These are phyloP conservation scores for Agelas oroides DNA, from an alignment of 37 sponge, comb jelly and placozoan genomes.

Conservation along the genomic window DNA sequence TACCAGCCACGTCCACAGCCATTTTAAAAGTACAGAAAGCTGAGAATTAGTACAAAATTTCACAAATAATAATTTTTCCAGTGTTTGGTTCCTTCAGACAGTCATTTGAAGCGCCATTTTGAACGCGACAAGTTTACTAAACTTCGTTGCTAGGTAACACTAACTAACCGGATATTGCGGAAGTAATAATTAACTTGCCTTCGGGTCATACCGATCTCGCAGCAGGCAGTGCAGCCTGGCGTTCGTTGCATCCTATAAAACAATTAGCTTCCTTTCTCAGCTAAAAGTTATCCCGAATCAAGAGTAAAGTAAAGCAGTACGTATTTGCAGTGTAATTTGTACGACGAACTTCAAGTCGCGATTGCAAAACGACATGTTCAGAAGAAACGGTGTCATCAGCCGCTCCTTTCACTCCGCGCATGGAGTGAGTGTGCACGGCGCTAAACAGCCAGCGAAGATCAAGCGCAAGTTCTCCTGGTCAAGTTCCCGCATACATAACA, in stretches of 20 bases:
- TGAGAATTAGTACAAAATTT: background rate
- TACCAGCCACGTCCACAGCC: constrained; percentile 12
- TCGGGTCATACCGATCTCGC: no score
- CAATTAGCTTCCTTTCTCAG: no score
- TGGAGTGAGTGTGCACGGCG: constrained; percentile 27
- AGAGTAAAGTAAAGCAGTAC: no score
- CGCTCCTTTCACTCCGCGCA: constrained; percentile 55
- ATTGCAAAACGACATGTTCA: constrained; percentile 40
- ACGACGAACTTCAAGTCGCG: no score
- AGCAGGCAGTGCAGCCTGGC: no score
- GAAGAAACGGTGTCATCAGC: constrained; percentile 32
- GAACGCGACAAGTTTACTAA: background rate
- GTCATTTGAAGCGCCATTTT: constrained; percentile 35
- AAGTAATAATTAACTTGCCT: no score
- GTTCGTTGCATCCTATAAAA: no score
- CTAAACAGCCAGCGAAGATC: background rate
- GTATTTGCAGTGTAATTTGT: no score
- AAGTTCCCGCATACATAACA: constrained; percentile 43
- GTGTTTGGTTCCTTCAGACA: no score
- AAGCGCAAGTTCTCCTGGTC: constrained; percentile 50
- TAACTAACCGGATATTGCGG: no score
- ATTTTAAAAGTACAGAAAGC: background rate
- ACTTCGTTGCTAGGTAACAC: background rate
- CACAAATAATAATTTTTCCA: no score
- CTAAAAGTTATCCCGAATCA: no score